phyloP scores from a whole-genome alignment of 1,140 invertebrate species.

The Bombyx mori region ASM3026992v2 NC_085108.1:3796001-3796500 shows the following conservation, averaged over 20 bases:
- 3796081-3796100: slow-evolving; percentile 34
- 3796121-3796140: slow-evolving; percentile 27
- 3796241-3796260: no score
- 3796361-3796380: not conserved
- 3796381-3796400: slow-evolving; percentile 18
- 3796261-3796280: no score
- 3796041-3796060: slow-evolving; percentile 10
- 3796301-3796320: not conserved
- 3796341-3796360: no score
- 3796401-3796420: slow-evolving; percentile 61
- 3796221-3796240: no score
- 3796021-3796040: slow-evolving; percentile 48
- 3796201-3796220: not conserved
- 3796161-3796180: slow-evolving; percentile 44
- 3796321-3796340: not conserved
- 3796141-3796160: slow-evolving; percentile 40
- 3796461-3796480: slow-evolving; percentile 70
- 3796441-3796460: slow-evolving; percentile 69
- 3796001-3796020: slow-evolving; percentile 29
- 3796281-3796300: no score
- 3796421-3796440: slow-evolving; percentile 58
- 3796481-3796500: slow-evolving; percentile 55
- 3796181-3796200: slow-evolving; percentile 1
- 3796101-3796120: slow-evolving; percentile 54
- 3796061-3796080: not conserved